phyloP scores from a whole-genome alignment of 2,113 vertebrate genomes.

The Petrocephalus zakoni region DNA sequence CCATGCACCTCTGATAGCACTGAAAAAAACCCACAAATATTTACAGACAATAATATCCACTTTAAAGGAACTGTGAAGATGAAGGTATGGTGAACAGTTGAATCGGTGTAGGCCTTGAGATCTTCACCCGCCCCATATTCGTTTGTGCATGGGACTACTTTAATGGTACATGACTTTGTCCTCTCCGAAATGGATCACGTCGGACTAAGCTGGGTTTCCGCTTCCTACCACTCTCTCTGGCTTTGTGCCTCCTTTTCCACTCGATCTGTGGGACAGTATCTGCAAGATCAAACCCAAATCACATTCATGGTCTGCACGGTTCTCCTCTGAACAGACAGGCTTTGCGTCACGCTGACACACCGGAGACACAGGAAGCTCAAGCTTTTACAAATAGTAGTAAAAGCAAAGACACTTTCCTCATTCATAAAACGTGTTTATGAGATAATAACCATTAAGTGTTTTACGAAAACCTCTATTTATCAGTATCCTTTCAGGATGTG shows the following conservation, averaged over 20 bases:
- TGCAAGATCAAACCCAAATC: neutral
- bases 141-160: neutral
- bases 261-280: neutral
- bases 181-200: neutral
- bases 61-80: neutral
- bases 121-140: neutral
- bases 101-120: neutral
- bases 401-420: neutral
- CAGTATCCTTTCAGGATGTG: neutral
- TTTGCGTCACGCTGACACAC: neutral
- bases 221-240: neutral
- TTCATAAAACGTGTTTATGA: slow-evolving; percentile 1
- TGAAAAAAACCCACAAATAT: neutral
- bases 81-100: neutral
- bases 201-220: neutral
- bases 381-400: neutral
- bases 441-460: neutral
- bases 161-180: neutral
- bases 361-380: neutral
- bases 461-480: neutral
- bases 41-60: neutral
- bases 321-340: too few relatives aligned
- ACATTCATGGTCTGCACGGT: neutral
- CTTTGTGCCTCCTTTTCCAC: neutral
- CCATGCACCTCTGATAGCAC: neutral